phyloP scores from a whole-genome alignment of 2,888 invertebrate species.

The Punctoribates punctum region DNA sequence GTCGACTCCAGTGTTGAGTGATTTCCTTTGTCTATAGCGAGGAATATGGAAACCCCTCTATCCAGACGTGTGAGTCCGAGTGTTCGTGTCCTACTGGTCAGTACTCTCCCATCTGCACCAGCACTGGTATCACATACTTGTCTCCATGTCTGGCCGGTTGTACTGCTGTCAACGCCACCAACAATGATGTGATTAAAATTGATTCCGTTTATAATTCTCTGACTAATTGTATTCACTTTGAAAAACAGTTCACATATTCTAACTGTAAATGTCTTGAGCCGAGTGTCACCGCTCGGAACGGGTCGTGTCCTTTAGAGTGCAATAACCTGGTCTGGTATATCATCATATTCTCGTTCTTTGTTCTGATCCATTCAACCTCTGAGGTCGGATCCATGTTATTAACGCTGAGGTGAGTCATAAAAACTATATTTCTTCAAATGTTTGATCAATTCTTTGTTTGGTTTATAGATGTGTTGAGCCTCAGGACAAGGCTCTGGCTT shows the following conservation, averaged over 20 bases:
- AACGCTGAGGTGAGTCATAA: constrained; percentile 60
- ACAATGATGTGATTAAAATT: constrained; percentile 24
- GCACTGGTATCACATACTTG: constrained; percentile 75
- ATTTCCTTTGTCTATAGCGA: background rate
- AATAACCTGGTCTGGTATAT: constrained; percentile 74
- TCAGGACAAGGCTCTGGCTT: constrained; percentile 87
- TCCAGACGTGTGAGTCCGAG: constrained; percentile 61
- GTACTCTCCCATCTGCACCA: constrained; percentile 79
- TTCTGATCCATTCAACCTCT: constrained; percentile 86
- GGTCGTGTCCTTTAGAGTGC: constrained; percentile 76
- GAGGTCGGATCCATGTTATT: constrained; percentile 87
- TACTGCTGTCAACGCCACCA: constrained; percentile 58
- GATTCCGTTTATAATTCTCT: no score
- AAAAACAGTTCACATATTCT: constrained; percentile 44
- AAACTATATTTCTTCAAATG: background rate
- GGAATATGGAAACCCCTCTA: constrained; percentile 42
- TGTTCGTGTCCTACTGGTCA: constrained; percentile 72
- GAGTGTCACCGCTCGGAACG: constrained; percentile 64
- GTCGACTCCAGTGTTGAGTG: background rate
- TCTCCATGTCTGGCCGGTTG: constrained; percentile 89
- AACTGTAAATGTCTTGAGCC: constrained; percentile 58
- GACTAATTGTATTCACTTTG: background rate
- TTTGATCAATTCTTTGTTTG: constrained; percentile 26
- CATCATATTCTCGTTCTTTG: constrained; percentile 76
- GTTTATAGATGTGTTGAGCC: constrained; percentile 74